Base-by-base conservation (phyloP, 2,888 invertebrate genomes). In the Falcaria lacertinaria region DNA sequence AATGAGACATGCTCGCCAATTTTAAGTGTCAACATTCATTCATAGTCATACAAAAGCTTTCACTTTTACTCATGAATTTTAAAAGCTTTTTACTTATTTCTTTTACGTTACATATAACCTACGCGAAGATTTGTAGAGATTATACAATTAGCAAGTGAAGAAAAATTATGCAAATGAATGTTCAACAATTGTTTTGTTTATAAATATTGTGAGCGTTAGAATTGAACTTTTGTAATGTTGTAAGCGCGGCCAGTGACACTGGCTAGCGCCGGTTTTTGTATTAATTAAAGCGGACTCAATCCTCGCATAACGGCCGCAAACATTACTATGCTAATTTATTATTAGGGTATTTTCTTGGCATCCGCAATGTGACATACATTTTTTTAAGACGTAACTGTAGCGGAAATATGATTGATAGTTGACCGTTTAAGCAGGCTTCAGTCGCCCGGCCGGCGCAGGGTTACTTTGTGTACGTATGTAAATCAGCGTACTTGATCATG, bases 301-400 rank as follows among this genome's bases (percentile, higher is more conserved):
- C 81, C 79, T 68, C 73, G 77, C 64, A 80, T 88, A 87, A 87
- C 88, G 87, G 88, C 77, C 56, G 56, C 70, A 70, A 74, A 76
- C 80, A 85, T 86, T 84, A 85, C 79, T 87, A 87, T 87, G 87
- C 81, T 79, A 88, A 88, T 89, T 85, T 83, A 86, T 87, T 85
- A 81, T 85, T 82, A 77, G 80, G 84, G 80, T 85, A 82, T 82
- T 84, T 86, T 82, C 82, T 82, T 73, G 73, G 72, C 80, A 85
- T 83, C 83, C 83, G 86, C 77, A 83, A 80, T 80, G 80, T 85
- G 88, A 87, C 88, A 89, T 68, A 83, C 80, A 85, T 88, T 83
- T 85, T 74, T 82, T 80, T 75, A 69, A 74, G 73, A 77, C 72
- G 71, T 87, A 88, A 88, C 87, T 88, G 87, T 89, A 83, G 85